Evolutionary conservation across 2,113 vertebrate genomes (phyloP), one percentile per base, ranked within the genome.

Genomic region (Orycteropus afer): DNA sequence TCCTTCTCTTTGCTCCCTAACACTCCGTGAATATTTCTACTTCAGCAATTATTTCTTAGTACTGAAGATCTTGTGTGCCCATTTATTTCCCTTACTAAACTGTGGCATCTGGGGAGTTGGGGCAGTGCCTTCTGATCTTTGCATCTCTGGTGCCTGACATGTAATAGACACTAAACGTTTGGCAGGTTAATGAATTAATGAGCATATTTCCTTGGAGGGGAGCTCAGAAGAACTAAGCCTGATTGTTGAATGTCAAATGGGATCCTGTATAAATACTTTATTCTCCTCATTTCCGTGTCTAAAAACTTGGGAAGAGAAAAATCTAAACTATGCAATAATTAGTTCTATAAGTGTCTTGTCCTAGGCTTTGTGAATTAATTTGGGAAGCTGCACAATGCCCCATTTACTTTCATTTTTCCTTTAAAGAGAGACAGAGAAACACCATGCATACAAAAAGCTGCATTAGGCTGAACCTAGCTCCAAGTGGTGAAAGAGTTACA

Each of bases 281-380:
- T 32, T 59, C 29, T 91, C 89, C 27, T 90, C 71, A 82, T 91
- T 74, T 37, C 63, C 76, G 2, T 57, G 17, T 73, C n/a, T 82
- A 76, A 93, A 96, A 87, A 86, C 61, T 73, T 2, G 13, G 61
- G 51, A 37, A 88, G 78, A 86, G 42, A 92, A 92, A 91, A 59
- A 91, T 85, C 57, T 80, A 80, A 95, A 55, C 61, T 37, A 71
- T 37, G 7, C 82, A 86, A 80, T 80, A 51, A 95, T 96, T 83
- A 89, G 95, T 86, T 97, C 89, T 91, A 6, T 94, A 86, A 95
- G 89, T 83, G 69, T 86, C 90, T 96, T 91, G 86, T 95, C 95
- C 89, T 84, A 37, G 63, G 94, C 69, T 91, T 84, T 95, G 91
- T 93, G 89, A 94, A 97, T 97, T 97, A 97, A 97, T 97, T 97